A percentile compares a stretch with the other conserved stretches of the same genome.
Evolutionary conservation across 2,113 vertebrate genomes (phyloP).

Genomic region (Corydoras maculifer): DNA sequence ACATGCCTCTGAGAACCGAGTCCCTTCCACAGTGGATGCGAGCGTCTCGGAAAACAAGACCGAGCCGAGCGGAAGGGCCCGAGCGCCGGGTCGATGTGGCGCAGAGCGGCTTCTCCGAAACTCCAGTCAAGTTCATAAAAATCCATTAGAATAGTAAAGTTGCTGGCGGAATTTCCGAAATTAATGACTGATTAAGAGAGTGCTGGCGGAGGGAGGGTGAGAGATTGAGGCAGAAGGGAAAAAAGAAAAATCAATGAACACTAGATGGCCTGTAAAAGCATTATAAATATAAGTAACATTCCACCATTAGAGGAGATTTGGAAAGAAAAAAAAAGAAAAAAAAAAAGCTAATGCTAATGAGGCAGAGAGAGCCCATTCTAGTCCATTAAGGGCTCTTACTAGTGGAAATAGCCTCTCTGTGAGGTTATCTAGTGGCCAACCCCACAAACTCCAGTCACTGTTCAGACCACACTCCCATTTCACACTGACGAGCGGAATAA

Average conservation of each 20-base stretch:
- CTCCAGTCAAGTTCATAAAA: constrained; percentile 44
- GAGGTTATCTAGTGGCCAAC: constrained; percentile 64
- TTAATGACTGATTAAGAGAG: constrained; percentile 54
- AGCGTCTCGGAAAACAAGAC: constrained; percentile 38
- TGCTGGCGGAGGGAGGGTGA: constrained; percentile 29
- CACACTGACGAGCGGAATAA: constrained; percentile 55
- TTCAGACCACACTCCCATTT: constrained; percentile 59
- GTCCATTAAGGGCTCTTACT: constrained; percentile 70
- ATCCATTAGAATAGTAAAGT: constrained; percentile 47
- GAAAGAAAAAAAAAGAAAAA: constrained; percentile 53
- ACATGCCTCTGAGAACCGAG: constrained; percentile 40
- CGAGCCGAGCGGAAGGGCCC: constrained; percentile 18
- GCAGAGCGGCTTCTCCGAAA: constrained; percentile 28
- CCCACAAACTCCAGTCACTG: constrained; percentile 46
- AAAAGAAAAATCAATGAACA: constrained; percentile 65
- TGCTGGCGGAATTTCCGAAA: constrained; percentile 52
- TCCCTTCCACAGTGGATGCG: constrained; percentile 36
- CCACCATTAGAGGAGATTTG: constrained; percentile 67
- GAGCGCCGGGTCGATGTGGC: constrained; percentile 12
- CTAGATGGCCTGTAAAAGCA: constrained; percentile 70
- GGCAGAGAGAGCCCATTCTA: constrained; percentile 64
- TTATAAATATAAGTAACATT: constrained; percentile 71
- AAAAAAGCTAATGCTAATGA: constrained; percentile 72
- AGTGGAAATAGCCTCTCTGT: constrained; percentile 52
- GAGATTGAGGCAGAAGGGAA: constrained; percentile 48